These are phyloP conservation scores for Aphelocoma californica DNA, from an alignment of 2,797 vertebrate genomes.

Conservation along the genomic window DNA sequence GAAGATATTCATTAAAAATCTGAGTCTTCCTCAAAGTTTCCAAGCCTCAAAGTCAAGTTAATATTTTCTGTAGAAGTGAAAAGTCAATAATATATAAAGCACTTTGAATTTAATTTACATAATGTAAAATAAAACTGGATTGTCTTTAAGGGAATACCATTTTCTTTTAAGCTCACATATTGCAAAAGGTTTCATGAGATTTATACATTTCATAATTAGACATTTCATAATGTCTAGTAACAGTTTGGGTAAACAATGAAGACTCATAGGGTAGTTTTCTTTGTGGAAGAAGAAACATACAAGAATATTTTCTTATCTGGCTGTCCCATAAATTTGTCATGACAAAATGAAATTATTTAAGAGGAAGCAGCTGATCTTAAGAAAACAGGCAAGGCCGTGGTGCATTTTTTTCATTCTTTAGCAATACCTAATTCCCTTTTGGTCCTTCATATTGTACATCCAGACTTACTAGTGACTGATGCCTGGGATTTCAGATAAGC, in stretches of 20 bases:
- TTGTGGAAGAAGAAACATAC: not conserved
- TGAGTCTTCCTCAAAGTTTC: not conserved
- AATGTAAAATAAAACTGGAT: not conserved
- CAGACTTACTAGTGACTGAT: not conserved
- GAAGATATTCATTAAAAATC: slow-evolving; percentile 14
- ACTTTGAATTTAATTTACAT: not conserved
- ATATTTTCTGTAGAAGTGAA: not conserved
- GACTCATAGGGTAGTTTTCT: not conserved
- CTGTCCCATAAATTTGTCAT: not conserved
- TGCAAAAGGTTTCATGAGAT: not conserved
- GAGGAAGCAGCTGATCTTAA: not conserved
- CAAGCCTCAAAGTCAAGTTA: slow-evolving; percentile 8
- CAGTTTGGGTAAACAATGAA: not conserved
- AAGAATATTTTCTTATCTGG: not conserved
- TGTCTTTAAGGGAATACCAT: not conserved
- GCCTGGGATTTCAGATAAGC: not conserved
- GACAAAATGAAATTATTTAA: not conserved
- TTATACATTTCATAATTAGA: not conserved
- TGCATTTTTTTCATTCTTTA: not conserved
- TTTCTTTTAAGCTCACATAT: not conserved
- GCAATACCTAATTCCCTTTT: not conserved
- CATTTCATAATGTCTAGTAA: not conserved
- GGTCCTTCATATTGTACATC: not conserved
- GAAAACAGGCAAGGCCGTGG: not conserved
- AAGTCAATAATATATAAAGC: not conserved